Conservation (phyloP, 2,797 vertebrate species). For the Astyanax mexicanus region DNA sequence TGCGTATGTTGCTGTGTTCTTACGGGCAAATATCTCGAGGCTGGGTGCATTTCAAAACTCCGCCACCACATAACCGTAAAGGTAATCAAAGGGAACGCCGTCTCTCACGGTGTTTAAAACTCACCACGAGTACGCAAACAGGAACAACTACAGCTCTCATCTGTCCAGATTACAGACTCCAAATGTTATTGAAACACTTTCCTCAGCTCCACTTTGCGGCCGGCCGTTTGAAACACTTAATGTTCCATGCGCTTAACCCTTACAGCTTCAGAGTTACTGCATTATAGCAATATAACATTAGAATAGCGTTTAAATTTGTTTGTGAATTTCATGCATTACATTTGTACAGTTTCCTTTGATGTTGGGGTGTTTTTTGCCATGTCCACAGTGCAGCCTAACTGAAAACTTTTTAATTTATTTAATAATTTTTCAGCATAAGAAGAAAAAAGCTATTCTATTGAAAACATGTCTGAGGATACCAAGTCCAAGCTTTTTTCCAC, state of each 20-base stretch:
- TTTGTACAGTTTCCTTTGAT: too few relatives aligned
- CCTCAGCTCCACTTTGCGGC: not conserved
- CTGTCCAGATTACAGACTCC: conserved; percentile 17
- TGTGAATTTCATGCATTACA: too few relatives aligned
- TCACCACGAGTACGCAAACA: not conserved
- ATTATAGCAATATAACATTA: too few relatives aligned
- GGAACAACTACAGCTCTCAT: not conserved
- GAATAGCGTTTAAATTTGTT: too few relatives aligned
- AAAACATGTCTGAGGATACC: too few relatives aligned
- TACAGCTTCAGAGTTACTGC: not conserved
- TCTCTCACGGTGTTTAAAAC: not conserved
- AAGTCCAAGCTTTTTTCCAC: too few relatives aligned
- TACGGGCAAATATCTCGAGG: not conserved
- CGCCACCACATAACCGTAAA: not conserved
- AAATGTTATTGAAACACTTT: not conserved
- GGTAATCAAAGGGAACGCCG: not conserved
- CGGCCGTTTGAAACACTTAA: not conserved
- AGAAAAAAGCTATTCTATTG: too few relatives aligned
- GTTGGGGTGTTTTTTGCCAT: too few relatives aligned
- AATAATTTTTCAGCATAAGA: too few relatives aligned
- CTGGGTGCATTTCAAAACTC: not conserved
- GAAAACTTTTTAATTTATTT: too few relatives aligned
- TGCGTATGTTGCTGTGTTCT: too few relatives aligned
- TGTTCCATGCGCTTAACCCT: not conserved
- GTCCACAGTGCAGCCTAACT: too few relatives aligned